A percentile compares a stretch with the other conserved stretches of the same genome.
phyloP scores from a whole-genome alignment of 2,797 vertebrate genomes.

The Malacoctenus gilli region DNA sequence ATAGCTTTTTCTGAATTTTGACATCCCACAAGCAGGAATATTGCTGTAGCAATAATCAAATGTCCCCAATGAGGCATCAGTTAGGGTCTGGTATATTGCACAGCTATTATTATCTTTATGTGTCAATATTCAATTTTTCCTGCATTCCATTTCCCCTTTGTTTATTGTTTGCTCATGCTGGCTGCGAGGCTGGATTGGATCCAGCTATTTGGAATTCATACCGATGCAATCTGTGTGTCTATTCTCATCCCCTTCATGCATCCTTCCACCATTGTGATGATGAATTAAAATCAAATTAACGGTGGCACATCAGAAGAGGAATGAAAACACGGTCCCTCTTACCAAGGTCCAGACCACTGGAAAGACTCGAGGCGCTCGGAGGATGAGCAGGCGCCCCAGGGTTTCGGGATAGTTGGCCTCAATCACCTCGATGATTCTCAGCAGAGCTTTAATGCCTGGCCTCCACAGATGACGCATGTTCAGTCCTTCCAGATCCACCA shows the following conservation, averaged over 20 bases:
- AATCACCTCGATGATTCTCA: slow-evolving; percentile 92
- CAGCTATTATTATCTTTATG: slow-evolving; percentile 27
- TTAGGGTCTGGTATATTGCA: slow-evolving; percentile 17
- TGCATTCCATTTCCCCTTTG: slow-evolving; percentile 9
- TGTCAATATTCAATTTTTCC: slow-evolving; percentile 15
- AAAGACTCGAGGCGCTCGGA: slow-evolving; percentile 91
- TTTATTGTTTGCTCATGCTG: slow-evolving; percentile 18
- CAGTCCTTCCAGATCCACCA: slow-evolving; percentile 93
- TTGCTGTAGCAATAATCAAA: slow-evolving; percentile 23
- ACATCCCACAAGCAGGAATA: slow-evolving; percentile 6
- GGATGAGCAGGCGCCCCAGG: slow-evolving; percentile 89
- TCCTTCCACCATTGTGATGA: not conserved
- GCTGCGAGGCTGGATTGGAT: not conserved
- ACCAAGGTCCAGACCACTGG: slow-evolving; percentile 97
- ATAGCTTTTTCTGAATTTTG: slow-evolving; percentile 9
- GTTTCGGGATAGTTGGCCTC: slow-evolving; percentile 96
- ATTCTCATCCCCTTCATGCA: not conserved
- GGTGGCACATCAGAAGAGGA: not conserved
- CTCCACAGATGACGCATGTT: slow-evolving; percentile 97
- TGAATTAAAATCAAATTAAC: not conserved
- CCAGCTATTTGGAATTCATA: not conserved
- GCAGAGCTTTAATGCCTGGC: slow-evolving; percentile 90
- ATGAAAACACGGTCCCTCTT: slow-evolving; percentile 44
- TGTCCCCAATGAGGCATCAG: slow-evolving; percentile 8
- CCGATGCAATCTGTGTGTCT: not conserved